These are phyloP conservation scores for Acropora yongei DNA, from an alignment of 64 coral and sea anemone species.

Conservation along the genomic window DNA sequence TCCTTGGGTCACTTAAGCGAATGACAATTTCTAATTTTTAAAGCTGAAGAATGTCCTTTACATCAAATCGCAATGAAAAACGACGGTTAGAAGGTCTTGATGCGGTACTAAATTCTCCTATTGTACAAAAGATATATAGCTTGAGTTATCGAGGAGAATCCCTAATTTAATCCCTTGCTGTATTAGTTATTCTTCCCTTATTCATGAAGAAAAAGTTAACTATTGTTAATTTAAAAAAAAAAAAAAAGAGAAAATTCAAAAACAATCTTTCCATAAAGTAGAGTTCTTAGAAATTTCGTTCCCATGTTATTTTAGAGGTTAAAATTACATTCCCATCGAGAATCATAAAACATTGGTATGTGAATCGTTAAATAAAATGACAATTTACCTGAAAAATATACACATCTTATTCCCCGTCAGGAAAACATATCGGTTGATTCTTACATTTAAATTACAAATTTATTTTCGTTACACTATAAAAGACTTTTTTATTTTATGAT, in stretches of 20 bases:
- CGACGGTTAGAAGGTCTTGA: not conserved
- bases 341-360: constrained; percentile 9
- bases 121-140: not conserved
- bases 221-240: not conserved
- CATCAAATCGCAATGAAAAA: not conserved
- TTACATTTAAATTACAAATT: constrained; percentile 16
- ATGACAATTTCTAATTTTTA: not conserved
- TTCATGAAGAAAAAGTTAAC: not conserved
- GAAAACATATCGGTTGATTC: not conserved
- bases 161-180: not conserved
- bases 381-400: not conserved
- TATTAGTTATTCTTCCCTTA: not conserved
- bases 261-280: not conserved
- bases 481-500: not conserved
- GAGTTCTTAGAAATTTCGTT: not conserved
- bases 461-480: not conserved
- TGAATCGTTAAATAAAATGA: constrained; percentile 35
- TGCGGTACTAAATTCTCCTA: not conserved
- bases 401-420: constrained; percentile 6
- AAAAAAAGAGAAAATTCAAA: too few relatives aligned
- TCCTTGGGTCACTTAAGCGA: not conserved
- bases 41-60: not conserved
- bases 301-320: not conserved
- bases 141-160: not conserved
- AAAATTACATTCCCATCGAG: not conserved